phyloP scores from a whole-genome alignment of 1,140 invertebrate species.

The Aphelinus certus region DNA sequence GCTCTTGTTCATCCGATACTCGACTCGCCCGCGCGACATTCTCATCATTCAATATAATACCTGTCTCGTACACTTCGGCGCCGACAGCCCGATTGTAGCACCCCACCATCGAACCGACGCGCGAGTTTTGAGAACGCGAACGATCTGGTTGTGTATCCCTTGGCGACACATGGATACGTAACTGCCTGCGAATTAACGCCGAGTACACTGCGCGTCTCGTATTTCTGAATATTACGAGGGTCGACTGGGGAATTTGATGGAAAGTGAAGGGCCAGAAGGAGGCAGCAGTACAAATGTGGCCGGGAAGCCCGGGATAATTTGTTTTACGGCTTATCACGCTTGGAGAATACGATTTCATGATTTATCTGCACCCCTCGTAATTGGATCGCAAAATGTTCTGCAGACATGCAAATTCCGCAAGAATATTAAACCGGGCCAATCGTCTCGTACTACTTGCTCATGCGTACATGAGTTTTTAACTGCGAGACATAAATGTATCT shows the following conservation, averaged over 20 bases:
- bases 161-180: slow-evolving; percentile 2
- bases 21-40: too few relatives aligned
- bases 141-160: too few relatives aligned
- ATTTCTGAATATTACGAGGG: slow-evolving; percentile 18
- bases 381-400: slow-evolving; percentile 1
- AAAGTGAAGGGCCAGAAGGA: slow-evolving; percentile 17
- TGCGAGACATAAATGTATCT: too few relatives aligned
- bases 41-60: too few relatives aligned
- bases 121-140: too few relatives aligned
- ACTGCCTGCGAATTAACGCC: slow-evolving; percentile 19
- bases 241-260: slow-evolving; percentile 16
- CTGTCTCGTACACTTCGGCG: too few relatives aligned
- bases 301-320: slow-evolving; percentile 12
- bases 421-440: too few relatives aligned
- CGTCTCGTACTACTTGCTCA: too few relatives aligned
- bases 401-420: background rate
- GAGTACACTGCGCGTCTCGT: slow-evolving; percentile 14
- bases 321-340: slow-evolving; percentile 20
- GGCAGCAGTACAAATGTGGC: slow-evolving; percentile 12
- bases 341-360: background rate
- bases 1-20: too few relatives aligned
- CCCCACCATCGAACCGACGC: too few relatives aligned
- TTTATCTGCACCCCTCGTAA: slow-evolving; percentile 13
- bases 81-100: too few relatives aligned
- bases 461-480: too few relatives aligned